These are phyloP conservation scores for Drosophila pallidifrons DNA, from an alignment of 1,140 invertebrate species.

Conservation along the genomic window DNA sequence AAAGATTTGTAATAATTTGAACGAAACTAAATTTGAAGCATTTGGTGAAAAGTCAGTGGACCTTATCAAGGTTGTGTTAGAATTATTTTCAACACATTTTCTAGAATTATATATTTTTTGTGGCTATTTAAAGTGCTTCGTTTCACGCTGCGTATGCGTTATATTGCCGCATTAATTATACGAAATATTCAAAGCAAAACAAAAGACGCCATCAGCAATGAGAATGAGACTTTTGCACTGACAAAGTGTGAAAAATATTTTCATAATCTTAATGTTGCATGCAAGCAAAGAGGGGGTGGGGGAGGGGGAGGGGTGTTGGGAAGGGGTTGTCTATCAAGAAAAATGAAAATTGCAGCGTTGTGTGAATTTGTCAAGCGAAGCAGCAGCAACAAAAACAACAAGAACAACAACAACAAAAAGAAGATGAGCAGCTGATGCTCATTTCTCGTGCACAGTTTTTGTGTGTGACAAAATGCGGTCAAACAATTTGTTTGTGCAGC, in stretches of 20 bases:
- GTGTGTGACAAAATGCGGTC: conserved; percentile 72
- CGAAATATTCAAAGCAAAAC: conserved; percentile 19
- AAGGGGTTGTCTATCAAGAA: conserved; percentile 13
- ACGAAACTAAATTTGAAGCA: too few species aligned
- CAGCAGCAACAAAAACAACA: conserved; percentile 34
- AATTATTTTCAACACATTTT: conserved; percentile 7
- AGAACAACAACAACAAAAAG: background rate
- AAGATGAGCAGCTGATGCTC: conserved; percentile 67
- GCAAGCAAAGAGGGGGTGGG: background rate
- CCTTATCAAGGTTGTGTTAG: background rate
- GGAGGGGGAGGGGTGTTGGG: background rate
- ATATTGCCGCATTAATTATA: conserved; percentile 17
- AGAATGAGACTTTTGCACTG: conserved; percentile 10
- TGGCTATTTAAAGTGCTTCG: conserved; percentile 18
- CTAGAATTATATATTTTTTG: background rate
- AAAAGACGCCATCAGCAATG: conserved; percentile 50
- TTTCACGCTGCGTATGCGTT: conserved; percentile 35
- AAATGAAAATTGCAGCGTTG: conserved; percentile 54
- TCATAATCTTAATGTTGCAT: conserved; percentile 68
- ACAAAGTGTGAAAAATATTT: conserved; percentile 83
- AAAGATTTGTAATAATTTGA: too few species aligned
- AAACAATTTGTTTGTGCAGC: conserved; percentile 75
- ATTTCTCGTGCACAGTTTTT: conserved; percentile 59
- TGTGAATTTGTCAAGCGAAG: conserved; percentile 75
- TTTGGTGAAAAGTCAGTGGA: background rate